phyloP scores from a whole-genome alignment of 2,113 vertebrate species.

The Pantherophis guttatus region DNA sequence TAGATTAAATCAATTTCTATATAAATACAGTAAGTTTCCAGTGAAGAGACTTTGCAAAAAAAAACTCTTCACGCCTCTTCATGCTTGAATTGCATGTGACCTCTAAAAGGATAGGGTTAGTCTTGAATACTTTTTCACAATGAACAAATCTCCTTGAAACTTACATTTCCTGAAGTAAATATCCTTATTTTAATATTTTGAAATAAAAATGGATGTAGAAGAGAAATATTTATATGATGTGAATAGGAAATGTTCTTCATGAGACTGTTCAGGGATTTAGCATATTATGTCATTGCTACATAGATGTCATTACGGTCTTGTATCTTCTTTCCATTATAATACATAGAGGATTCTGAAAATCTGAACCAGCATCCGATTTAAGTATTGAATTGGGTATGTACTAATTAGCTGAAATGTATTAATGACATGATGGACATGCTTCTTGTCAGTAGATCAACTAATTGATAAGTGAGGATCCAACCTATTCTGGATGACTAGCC shows the following conservation, averaged over 20 bases:
- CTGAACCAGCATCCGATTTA: background rate
- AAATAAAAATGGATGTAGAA: background rate
- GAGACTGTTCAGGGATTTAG: background rate
- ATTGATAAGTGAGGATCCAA: background rate
- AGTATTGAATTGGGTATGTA: background rate
- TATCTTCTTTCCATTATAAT: background rate
- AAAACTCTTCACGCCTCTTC: background rate
- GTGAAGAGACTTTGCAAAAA: background rate
- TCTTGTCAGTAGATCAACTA: background rate
- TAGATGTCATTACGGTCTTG: background rate
- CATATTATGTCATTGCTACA: background rate
- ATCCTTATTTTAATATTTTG: background rate
- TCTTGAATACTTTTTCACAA: background rate
- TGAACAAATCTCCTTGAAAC: background rate
- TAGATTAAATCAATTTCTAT: background rate
- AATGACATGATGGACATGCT: background rate
- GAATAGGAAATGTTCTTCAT: background rate
- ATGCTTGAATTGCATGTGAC: background rate
- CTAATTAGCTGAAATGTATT: background rate
- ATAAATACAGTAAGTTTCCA: background rate
- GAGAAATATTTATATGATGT: background rate
- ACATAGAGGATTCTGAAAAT: background rate
- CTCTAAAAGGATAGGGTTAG: background rate
- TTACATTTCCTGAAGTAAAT: background rate
- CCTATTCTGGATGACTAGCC: background rate